A percentile compares a stretch with the other conserved stretches of the same genome.
Conservation (phyloP, 1,140 invertebrate genomes). For the Triops longicaudatus region DNA sequence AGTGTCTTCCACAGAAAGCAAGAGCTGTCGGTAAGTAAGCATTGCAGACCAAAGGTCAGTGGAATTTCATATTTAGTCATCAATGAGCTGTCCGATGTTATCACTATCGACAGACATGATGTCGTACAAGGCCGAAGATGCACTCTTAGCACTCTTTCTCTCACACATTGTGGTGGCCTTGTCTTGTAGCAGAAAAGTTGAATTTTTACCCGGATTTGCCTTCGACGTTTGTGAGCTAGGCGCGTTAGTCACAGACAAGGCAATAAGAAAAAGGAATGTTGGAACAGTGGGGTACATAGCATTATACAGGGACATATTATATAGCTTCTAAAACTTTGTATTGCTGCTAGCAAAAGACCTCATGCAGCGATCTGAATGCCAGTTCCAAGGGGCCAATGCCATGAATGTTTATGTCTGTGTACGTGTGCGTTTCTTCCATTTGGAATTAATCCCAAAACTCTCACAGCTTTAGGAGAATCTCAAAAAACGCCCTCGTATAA, state of each 20-base stretch:
- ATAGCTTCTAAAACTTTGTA: background rate
- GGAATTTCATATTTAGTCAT: background rate
- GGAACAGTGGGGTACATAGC: background rate
- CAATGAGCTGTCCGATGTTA: slow-evolving; percentile 12
- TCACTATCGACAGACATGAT: slow-evolving; percentile 1
- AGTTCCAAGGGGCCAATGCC: slow-evolving; percentile 6
- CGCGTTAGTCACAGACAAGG: background rate
- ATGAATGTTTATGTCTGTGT: background rate
- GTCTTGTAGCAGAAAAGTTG: background rate
- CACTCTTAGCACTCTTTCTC: background rate
- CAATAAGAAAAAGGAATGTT: background rate
- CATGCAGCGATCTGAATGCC: slow-evolving; percentile 5
- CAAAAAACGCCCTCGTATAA: background rate
- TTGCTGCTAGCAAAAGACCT: background rate
- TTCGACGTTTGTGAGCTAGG: background rate
- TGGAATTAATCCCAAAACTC: background rate
- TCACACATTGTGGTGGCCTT: background rate
- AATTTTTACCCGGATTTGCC: background rate
- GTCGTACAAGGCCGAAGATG: background rate
- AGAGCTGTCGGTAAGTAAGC: background rate
- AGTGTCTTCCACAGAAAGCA: background rate
- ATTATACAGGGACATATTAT: background rate
- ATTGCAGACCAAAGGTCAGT: background rate
- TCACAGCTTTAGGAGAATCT: background rate
- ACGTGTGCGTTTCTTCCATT: background rate